These are phyloP conservation scores for Protodeltote pygarga DNA, from an alignment of 2,888 invertebrate species.

Conservation along the genomic window DNA sequence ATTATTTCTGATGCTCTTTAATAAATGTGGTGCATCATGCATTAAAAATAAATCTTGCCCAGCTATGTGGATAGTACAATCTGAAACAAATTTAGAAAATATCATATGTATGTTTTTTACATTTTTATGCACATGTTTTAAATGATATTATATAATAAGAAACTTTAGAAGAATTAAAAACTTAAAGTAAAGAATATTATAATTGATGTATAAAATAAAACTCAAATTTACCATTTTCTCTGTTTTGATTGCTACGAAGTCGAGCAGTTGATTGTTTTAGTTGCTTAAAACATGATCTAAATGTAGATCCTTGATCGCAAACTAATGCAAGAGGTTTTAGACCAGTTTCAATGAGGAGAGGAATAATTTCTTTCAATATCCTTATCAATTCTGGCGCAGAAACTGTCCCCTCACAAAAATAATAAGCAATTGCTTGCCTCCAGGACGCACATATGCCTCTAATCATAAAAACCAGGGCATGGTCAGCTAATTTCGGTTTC, in stretches of 20 bases:
- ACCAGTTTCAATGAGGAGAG: slow-evolving; percentile 23
- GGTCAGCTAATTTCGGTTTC: slow-evolving; percentile 24
- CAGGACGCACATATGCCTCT: slow-evolving; percentile 34
- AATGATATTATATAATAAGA: no score
- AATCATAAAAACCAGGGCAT: slow-evolving; percentile 43
- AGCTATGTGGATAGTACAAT: slow-evolving; percentile 31
- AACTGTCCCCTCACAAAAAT: slow-evolving; percentile 45
- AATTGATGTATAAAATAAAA: slow-evolving; percentile 14
- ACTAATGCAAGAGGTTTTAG: slow-evolving; percentile 34
- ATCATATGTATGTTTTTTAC: no score
- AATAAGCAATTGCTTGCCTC: slow-evolving; percentile 35
- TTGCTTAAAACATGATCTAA: slow-evolving; percentile 29
- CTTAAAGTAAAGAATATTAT: no score
- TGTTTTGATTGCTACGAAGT: slow-evolving; percentile 16
- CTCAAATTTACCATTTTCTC: background rate
- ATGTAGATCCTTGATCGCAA: slow-evolving; percentile 46
- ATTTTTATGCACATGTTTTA: no score
- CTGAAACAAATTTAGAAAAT: slow-evolving; percentile 27
- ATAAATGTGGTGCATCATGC: slow-evolving; percentile 37
- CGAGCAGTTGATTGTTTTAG: no score
- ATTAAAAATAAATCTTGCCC: slow-evolving; percentile 25
- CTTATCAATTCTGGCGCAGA: slow-evolving; percentile 26
- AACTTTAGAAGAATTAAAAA: no score
- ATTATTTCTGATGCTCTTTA: slow-evolving; percentile 32
- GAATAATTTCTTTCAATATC: slow-evolving; percentile 37